Conservation (phyloP, 1,140 invertebrate species). For the Acromyrmex heyeri region DNA sequence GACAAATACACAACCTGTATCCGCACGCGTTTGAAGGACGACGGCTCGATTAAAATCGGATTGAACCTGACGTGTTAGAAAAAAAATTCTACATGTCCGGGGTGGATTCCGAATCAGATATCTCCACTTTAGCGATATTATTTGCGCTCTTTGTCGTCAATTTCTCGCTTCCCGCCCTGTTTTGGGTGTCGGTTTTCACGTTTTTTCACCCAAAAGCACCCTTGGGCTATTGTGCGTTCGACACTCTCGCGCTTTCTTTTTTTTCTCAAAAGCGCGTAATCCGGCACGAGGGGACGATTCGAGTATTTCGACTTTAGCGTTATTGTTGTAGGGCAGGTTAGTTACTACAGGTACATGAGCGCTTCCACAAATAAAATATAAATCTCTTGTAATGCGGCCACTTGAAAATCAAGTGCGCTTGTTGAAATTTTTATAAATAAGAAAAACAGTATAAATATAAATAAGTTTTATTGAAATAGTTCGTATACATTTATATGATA, state of each 20-base stretch:
- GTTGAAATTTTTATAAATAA: not conserved
- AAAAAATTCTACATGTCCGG: slow-evolving; percentile 64
- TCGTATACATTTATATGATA: not conserved
- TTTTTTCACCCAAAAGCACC: slow-evolving; percentile 87
- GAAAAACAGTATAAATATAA: not conserved
- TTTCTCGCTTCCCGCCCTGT: slow-evolving; percentile 84
- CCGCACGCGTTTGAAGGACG: slow-evolving; percentile 20
- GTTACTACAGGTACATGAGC: slow-evolving; percentile 82
- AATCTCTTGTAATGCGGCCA: slow-evolving; percentile 58
- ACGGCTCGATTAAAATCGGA: slow-evolving; percentile 79
- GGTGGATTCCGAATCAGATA: slow-evolving; percentile 82
- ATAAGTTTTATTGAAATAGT: not conserved
- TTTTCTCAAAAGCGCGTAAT: slow-evolving; percentile 85
- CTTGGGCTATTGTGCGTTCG: slow-evolving; percentile 78
- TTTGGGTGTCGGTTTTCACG: slow-evolving; percentile 86
- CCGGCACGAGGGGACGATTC: slow-evolving; percentile 83
- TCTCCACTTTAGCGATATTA: slow-evolving; percentile 82
- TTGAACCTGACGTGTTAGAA: slow-evolving; percentile 71
- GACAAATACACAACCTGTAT: slow-evolving; percentile 41
- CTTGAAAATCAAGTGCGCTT: slow-evolving; percentile 38
- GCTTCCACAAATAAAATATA: slow-evolving; percentile 63
- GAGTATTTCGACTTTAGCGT: slow-evolving; percentile 83
- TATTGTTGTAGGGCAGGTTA: slow-evolving; percentile 81
- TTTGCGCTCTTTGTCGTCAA: slow-evolving; percentile 84
- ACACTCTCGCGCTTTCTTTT: slow-evolving; percentile 73